Base-by-base conservation (phyloP, 2,888 invertebrate genomes). In the Torymus auratus region DNA sequence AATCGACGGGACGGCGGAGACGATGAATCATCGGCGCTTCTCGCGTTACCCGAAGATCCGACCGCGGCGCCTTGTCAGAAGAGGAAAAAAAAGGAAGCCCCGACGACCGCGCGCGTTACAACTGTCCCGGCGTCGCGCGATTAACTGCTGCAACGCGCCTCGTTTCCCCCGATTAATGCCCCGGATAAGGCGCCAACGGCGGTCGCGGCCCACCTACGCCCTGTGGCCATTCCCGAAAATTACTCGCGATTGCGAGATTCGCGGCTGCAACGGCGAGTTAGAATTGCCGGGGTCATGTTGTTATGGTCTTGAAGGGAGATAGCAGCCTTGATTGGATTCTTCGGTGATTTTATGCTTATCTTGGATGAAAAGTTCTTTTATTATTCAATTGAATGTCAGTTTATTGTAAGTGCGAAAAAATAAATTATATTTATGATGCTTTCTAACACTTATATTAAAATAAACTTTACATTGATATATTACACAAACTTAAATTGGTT, bases 121-220 rank as follows among this genome's bases (percentile, higher is more conserved):
- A 68, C 69, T 80, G 68, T 58, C 67, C 61, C 7, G 20, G 65
- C 71, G 61, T 61, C 71, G 70, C 71, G 78, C 81, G 78, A 75
- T 78, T 71, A 78, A 82, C 78, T 75, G 17, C 75, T 52, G 58
- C 75, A 67, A 61, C 71, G 75, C 78, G 75, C 74, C 70, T 78
- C 78, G 78, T 78, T 71, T 75, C 68, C 15, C 73, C 52, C 74
- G 81, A 82, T 82, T 81, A 81, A 78, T 81, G 74, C 70, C 58
- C 53, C 71, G 78, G 78, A 82, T 82, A 82, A 82, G 78, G 15
- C 71, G 52, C 52, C 81, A 41, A 52, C 50, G 55, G 64, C 60
- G 15, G 5, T 20, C n/a, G 13, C 23, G 12, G 20, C 58, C 53
- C 62, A 53, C 72, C 23, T 20, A 61, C 62, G 28, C 60, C 15